These are phyloP conservation scores for Eubasilissa regina DNA, from an alignment of 1,140 invertebrate species.

Conservation along the genomic window DNA sequence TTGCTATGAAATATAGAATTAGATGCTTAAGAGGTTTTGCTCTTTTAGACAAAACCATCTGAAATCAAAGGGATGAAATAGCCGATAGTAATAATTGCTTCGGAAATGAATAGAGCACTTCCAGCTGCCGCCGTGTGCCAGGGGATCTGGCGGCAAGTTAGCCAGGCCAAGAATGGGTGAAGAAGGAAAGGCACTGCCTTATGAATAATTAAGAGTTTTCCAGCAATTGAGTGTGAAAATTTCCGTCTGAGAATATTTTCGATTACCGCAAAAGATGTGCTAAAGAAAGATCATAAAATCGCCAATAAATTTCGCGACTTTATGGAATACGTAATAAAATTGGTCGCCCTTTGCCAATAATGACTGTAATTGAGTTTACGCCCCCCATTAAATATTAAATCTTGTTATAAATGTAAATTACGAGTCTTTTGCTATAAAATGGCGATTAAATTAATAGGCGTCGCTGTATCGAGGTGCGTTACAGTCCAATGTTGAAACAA, in stretches of 20 bases:
- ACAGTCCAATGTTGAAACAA: too few relatives aligned
- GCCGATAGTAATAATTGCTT: too few relatives aligned
- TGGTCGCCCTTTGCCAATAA: constrained; percentile 23
- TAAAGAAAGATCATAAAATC: neutral
- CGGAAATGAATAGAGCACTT: too few relatives aligned
- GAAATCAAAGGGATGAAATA: too few relatives aligned
- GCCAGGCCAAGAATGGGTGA: too few relatives aligned
- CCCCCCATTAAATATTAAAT: constrained; percentile 30
- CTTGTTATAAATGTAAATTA: constrained; percentile 36
- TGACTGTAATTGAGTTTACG: constrained; percentile 27
- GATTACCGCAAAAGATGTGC: constrained; percentile 14
- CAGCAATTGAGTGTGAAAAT: neutral
- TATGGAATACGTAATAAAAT: constrained; percentile 26
- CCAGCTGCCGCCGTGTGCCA: too few relatives aligned
- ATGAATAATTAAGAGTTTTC: neutral
- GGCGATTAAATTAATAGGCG: constrained; percentile 1
- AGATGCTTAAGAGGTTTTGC: too few relatives aligned
- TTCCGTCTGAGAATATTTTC: neutral
- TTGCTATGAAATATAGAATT: too few relatives aligned
- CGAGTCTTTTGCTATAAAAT: neutral
- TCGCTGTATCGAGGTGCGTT: neutral
- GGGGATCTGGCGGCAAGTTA: too few relatives aligned
- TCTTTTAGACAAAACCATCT: too few relatives aligned
- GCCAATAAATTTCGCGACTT: constrained; percentile 9
- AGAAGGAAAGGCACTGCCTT: neutral